A percentile compares a stretch with the other conserved stretches of the same genome.
Evolutionary conservation across 2,888 invertebrate genomes (phyloP).

Genomic region (Bhutanitis thaidina): DNA sequence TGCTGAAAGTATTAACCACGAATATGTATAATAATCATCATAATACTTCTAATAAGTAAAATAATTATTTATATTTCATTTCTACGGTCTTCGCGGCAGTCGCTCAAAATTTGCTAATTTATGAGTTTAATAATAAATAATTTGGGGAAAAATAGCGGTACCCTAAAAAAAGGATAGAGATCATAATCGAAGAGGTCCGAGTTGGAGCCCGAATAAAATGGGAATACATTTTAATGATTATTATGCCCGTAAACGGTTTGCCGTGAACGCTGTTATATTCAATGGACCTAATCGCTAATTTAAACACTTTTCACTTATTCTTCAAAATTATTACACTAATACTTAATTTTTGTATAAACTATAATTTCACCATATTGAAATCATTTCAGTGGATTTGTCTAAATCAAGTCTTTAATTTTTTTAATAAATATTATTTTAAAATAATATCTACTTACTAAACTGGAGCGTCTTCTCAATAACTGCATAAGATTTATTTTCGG

Average conservation of each 20-base stretch:
- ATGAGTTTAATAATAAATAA: background rate
- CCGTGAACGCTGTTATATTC: conserved; percentile 54
- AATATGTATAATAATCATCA: too few species aligned
- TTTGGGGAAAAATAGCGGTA: conserved; percentile 28
- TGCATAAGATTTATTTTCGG: too few species aligned
- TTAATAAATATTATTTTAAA: too few species aligned
- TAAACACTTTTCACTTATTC: conserved; percentile 60
- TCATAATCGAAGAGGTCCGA: conserved; percentile 69
- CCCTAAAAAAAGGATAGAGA: conserved; percentile 71
- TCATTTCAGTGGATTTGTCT: background rate
- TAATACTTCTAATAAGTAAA: too few species aligned
- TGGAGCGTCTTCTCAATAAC: too few species aligned
- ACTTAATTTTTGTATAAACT: background rate
- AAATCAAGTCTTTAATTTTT: too few species aligned
- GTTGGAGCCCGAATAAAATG: conserved; percentile 71
- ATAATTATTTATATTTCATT: too few species aligned
- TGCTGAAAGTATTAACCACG: too few species aligned
- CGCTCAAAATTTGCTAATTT: too few species aligned
- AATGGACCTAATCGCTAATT: conserved; percentile 54
- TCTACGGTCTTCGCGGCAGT: too few species aligned
- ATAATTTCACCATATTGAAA: background rate
- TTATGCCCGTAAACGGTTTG: conserved; percentile 72
- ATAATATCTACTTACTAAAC: too few species aligned
- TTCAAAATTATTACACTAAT: conserved; percentile 25
- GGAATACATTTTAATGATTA: conserved; percentile 75